Conservation (phyloP, 2,113 vertebrate genomes). For the Seriola aureovittata region DNA sequence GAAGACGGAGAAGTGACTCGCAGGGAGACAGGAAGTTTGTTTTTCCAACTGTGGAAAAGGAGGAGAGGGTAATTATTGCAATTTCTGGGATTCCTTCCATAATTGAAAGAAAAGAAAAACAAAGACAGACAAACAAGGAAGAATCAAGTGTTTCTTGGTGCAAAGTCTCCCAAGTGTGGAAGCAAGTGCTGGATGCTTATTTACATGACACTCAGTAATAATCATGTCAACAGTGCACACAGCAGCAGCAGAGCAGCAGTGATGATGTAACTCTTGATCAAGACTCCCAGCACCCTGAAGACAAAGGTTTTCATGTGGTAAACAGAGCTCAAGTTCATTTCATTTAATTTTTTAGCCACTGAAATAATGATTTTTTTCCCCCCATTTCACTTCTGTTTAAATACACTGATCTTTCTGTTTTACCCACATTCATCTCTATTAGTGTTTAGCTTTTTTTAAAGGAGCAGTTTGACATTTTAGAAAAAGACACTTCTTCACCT, state of each 20-base stretch:
- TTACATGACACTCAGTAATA: conserved; percentile 30
- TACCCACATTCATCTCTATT: background rate
- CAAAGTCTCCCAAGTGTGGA: conserved; percentile 8
- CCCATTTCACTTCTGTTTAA: background rate
- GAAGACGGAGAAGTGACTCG: background rate
- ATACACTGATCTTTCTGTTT: background rate
- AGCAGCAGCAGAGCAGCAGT: conserved; percentile 9
- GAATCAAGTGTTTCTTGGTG: background rate
- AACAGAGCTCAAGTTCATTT: background rate
- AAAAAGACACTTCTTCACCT: background rate
- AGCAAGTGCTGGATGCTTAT: conserved; percentile 25
- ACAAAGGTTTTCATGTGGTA: background rate
- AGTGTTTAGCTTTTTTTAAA: background rate
- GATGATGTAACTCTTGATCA: conserved; percentile 49
- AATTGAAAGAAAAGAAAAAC: background rate
- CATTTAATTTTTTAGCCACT: background rate
- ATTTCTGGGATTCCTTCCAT: background rate
- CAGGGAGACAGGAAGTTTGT: conserved; percentile 9
- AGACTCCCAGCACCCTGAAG: conserved; percentile 9
- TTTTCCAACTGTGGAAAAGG: background rate
- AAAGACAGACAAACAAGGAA: background rate
- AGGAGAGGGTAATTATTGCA: conserved; percentile 8
- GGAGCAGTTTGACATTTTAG: background rate
- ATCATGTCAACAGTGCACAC: conserved; percentile 4
- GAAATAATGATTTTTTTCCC: background rate